Evolutionary conservation across 2,113 vertebrate genomes (phyloP), one percentile per base, ranked within the genome.

Genomic region (Chitala chitala): DNA sequence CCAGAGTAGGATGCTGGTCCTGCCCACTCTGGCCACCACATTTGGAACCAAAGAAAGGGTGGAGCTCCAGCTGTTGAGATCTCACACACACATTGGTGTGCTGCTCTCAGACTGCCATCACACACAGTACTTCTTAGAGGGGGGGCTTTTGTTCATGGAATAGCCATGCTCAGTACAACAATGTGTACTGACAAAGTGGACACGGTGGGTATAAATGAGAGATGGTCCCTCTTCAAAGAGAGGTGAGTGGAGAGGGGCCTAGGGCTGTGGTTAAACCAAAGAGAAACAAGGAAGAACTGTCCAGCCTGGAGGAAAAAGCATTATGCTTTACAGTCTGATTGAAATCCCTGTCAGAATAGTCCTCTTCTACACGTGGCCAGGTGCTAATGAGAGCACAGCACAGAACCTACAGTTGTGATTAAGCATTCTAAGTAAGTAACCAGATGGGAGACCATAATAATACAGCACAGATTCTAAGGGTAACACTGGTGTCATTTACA

Each of bases 1-100:
- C 54, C 64, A 77, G 81, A 83, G 78, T 85, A 82, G 50, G 53
- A 31, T 64, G 53, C 71, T 76, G 68, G 78, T 79, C 75, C 63
- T 10, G 33, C 46, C 69, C 33, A 20, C 20, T 22, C 20, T 4
- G 13, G 63, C 61, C 69, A 36, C 65, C 24, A 44, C 26, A 48
- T 46, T 55, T 6, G 40, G 36, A 58, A n/a, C 24, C 75, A 82
- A 72, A 74, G 71, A 79, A 74, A 78, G 29, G 38, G 15, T 36
- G 48, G 54, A 66, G 81, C 78, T 76, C 40, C 10, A 53, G 74
- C 76, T 74, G 42, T 59, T 70, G 54, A 64, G 31, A 75, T 61
- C 38, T 69, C 55, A 73, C 81, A 80, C 80, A n/a, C n/a, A n/a
- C 69, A 66, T 75, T 31, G 0, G 68, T 80, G 75, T 78, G 71